Evolutionary conservation across 92 coral and sea anemone species (phyloP).

Genomic region (Scolanthus callimorphus): DNA sequence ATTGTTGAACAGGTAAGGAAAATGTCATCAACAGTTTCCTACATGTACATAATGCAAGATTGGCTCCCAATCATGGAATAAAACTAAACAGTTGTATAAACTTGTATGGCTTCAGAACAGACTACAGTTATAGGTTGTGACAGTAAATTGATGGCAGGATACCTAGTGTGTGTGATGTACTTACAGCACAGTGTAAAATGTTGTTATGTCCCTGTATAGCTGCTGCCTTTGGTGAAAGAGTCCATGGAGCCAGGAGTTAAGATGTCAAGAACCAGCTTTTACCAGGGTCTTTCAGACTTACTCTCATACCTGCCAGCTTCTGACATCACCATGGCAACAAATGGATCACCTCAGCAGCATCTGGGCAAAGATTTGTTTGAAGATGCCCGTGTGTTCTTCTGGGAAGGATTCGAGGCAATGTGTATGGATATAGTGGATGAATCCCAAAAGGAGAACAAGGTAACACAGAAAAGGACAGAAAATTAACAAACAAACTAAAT

Average conservation of each 20-base stretch:
- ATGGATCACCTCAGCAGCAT: too few species aligned
- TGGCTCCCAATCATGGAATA: neutral
- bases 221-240: constrained; percentile 41
- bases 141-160: too few species aligned
- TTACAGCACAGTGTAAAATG: too few species aligned
- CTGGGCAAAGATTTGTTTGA: constrained; percentile 11
- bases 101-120: too few species aligned
- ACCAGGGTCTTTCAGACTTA: constrained; percentile 45
- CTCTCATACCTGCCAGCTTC: constrained; percentile 36
- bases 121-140: too few species aligned
- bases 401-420: constrained; percentile 57
- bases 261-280: constrained; percentile 32
- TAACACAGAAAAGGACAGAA: too few species aligned
- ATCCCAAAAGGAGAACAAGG: too few species aligned
- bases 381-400: constrained; percentile 38
- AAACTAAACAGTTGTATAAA: too few species aligned
- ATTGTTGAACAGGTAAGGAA: constrained; percentile 55
- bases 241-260: constrained; percentile 56
- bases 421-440: too few species aligned
- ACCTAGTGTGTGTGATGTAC: too few species aligned
- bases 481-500: too few species aligned
- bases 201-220: constrained; percentile 22
- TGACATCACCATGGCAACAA: neutral
- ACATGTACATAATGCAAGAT: neutral
- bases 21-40: too few species aligned